Conservation (phyloP, 1,140 invertebrate genomes). For the Hypothenemus hampei region DNA sequence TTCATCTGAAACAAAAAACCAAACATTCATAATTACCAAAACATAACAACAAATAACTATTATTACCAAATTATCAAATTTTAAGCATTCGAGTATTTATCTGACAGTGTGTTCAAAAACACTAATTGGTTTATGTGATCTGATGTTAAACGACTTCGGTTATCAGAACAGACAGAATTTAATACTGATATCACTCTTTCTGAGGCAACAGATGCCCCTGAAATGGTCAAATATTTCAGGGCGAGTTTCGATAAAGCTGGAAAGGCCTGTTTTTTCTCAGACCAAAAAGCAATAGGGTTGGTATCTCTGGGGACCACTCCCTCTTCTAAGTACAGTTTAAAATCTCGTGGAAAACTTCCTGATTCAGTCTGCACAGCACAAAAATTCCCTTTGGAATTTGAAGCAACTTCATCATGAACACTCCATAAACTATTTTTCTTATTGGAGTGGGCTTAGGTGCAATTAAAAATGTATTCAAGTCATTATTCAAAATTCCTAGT, state of each 20-base stretch:
- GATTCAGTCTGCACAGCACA: background rate
- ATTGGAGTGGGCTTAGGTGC: background rate
- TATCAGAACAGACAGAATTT: conserved; percentile 3
- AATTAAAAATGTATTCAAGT: background rate
- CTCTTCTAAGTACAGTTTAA: conserved; percentile 4
- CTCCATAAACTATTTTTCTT: background rate
- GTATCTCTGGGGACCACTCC: background rate
- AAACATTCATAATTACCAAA: no score
- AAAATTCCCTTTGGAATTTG: background rate
- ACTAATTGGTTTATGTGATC: no score
- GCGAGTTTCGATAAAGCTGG: conserved; percentile 3
- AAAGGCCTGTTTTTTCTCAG: conserved; percentile 1
- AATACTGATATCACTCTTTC: conserved; percentile 4
- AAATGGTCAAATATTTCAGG: conserved; percentile 4
- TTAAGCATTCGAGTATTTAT: no score
- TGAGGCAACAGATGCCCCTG: conserved; percentile 4
- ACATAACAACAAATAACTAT: no score
- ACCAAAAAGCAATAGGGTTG: conserved; percentile 9
- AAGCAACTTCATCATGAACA: background rate
- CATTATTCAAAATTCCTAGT: background rate
- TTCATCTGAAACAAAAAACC: no score
- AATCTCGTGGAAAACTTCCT: background rate
- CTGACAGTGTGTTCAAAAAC: no score
- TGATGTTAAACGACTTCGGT: no score
- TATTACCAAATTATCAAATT: no score